phyloP scores from a whole-genome alignment of 2,888 invertebrate genomes.

The Lamellibrachia satsuma region DNA sequence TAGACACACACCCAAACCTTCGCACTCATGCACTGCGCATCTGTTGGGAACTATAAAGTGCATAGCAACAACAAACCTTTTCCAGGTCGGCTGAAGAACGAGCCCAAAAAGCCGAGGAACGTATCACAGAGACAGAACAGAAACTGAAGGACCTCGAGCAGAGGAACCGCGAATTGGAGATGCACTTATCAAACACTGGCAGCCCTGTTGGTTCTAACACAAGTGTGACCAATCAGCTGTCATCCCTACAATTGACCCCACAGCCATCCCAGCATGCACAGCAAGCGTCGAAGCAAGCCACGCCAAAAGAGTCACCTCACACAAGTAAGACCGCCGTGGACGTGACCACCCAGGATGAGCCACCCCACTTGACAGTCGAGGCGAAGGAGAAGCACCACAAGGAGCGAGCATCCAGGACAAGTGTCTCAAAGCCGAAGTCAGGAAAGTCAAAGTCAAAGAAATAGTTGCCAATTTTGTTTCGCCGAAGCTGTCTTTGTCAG shows the following conservation, averaged over 20 bases:
- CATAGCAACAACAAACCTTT: background rate
- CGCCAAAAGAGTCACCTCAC: background rate
- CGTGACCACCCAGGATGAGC: background rate
- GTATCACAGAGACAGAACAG: slow-evolving; percentile 49
- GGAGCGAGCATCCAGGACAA: background rate
- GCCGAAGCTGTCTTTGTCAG: background rate
- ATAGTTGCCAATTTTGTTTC: background rate
- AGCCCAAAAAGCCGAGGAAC: slow-evolving; percentile 56
- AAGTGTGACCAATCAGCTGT: background rate
- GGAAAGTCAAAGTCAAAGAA: background rate
- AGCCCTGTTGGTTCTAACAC: background rate
- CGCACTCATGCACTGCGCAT: too few species aligned
- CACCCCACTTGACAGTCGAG: background rate
- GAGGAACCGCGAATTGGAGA: slow-evolving; percentile 48
- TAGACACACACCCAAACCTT: too few species aligned
- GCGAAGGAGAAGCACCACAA: background rate
- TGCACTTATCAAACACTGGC: slow-evolving; percentile 27
- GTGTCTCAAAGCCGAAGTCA: background rate
- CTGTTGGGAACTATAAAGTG: background rate
- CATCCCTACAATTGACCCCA: too few species aligned
- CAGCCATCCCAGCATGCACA: background rate
- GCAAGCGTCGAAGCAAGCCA: background rate
- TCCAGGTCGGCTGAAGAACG: slow-evolving; percentile 56
- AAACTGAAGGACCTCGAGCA: slow-evolving; percentile 51
- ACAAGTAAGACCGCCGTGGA: background rate